Evolutionary conservation across 2,113 vertebrate genomes (phyloP), one percentile per base, ranked within the genome.

Genomic region (Bubo blakistoni): DNA sequence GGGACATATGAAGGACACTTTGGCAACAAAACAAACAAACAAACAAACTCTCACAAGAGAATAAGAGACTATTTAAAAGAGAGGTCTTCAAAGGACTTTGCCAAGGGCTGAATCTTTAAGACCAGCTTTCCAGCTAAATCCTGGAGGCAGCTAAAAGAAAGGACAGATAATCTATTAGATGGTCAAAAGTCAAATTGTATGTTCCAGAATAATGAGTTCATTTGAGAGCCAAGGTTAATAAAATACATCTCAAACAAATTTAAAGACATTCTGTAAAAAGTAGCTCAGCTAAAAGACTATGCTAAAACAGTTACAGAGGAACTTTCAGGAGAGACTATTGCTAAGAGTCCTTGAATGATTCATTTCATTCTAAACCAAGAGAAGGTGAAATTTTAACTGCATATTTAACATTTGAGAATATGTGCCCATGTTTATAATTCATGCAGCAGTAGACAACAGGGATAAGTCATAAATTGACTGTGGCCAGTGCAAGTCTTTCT

Each of bases 221-320:
- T 77, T 93, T 87, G 82, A 92, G 30, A 94, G 46, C 54, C 88
- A 87, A 93, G 73, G 61, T 78, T 95, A 82, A 73, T 85, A 90
- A 90, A 93, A 77, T 59, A 78, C 29, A 40, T 62, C 44, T 85
- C 42, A 74, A 81, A 81, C 52, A 92, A 74, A 79, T 89, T 32
- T 89, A 86, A 81, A 77, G 42, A 44, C 36, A 58, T 84, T 84
- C 78, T 82, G 16, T 61, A 47, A 49, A 62, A 79, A 59, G 66
- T 51, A 67, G 15, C 38, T 93, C 30, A 59, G 16, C 11, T 88
- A 54, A 91, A 54, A 92, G n/a, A 51, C 19, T 70, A 5, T 63
- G 38, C 38, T 94, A 49, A 59, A 81, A 40, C 5, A 66, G 11
- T 24, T 87, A 71, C 8, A n/a, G 38, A 67, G 13, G 7, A 79